A percentile compares a stretch with the other conserved stretches of the same genome.
Evolutionary conservation across 1,140 invertebrate genomes (phyloP).

Genomic region (Eciton burchellii): DNA sequence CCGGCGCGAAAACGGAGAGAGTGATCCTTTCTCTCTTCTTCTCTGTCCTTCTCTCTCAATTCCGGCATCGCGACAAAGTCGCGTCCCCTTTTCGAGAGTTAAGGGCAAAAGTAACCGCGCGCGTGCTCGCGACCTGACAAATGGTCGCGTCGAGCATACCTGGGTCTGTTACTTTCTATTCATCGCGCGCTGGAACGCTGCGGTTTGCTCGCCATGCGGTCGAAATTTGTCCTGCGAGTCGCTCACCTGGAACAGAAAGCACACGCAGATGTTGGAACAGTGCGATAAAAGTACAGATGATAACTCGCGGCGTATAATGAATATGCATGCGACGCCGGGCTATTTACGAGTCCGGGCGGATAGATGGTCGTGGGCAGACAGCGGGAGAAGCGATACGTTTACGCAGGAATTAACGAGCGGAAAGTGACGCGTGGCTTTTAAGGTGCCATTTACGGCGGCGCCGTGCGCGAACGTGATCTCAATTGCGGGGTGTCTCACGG

Average conservation of each 20-base stretch:
- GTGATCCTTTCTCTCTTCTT: not conserved
- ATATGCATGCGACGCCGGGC: too few species aligned
- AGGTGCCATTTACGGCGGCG: not conserved
- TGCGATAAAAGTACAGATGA: too few species aligned
- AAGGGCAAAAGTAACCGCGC: too few species aligned
- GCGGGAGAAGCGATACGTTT: too few species aligned
- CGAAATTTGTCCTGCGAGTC: slow-evolving; percentile 10
- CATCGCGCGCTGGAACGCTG: slow-evolving; percentile 3
- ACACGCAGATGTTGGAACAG: not conserved
- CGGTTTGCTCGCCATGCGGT: not conserved
- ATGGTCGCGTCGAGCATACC: slow-evolving; percentile 16
- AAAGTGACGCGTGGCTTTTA: too few species aligned
- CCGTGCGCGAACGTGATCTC: not conserved
- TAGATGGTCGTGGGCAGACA: too few species aligned
- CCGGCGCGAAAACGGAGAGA: not conserved
- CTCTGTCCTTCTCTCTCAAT: not conserved
- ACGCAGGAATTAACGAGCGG: too few species aligned
- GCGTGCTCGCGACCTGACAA: too few species aligned
- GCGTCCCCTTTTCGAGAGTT: slow-evolving; percentile 6
- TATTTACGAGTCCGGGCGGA: too few species aligned
- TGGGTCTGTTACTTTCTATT: not conserved
- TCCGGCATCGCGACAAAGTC: not conserved
- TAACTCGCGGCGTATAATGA: not conserved
- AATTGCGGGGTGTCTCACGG: slow-evolving; percentile 21
- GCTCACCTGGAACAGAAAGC: slow-evolving; percentile 46